Evolutionary conservation across 2,797 vertebrate species (phyloP).

Genomic region (Eremophila alpestris): DNA sequence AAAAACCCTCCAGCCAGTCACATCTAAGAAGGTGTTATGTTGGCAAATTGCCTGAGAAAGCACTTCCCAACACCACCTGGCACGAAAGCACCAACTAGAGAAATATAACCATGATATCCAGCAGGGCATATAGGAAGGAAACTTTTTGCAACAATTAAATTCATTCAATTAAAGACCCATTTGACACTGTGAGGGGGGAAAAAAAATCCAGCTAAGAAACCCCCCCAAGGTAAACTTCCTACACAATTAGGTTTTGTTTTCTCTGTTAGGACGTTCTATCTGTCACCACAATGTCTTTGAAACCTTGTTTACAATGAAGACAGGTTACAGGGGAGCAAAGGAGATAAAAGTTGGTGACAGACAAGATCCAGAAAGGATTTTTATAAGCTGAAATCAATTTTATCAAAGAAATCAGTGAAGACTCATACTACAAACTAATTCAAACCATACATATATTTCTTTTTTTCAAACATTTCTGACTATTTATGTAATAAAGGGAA

Average conservation of each 20-base stretch:
- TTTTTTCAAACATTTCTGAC: background rate
- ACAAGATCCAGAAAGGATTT: slow-evolving; percentile 20
- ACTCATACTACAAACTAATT: background rate
- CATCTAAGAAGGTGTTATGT: background rate
- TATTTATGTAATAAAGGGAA: background rate
- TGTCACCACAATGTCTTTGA: background rate
- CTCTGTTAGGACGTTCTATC: slow-evolving; percentile 8
- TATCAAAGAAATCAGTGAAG: background rate
- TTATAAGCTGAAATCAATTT: slow-evolving; percentile 20
- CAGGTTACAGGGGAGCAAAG: slow-evolving; percentile 6
- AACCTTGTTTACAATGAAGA: slow-evolving; percentile 43
- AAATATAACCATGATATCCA: background rate
- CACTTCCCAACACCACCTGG: background rate
- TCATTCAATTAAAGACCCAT: background rate
- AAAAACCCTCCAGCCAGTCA: background rate
- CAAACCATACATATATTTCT: background rate
- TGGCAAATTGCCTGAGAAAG: background rate
- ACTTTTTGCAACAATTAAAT: background rate
- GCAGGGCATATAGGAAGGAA: background rate
- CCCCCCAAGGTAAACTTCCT: background rate
- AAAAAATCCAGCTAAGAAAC: background rate
- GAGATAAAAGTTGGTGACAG: slow-evolving; percentile 36
- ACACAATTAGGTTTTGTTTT: slow-evolving; percentile 20
- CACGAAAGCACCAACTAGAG: background rate
- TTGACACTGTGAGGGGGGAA: background rate